Conservation (phyloP, 2,797 vertebrate species). For the Podarcis siculus region DNA sequence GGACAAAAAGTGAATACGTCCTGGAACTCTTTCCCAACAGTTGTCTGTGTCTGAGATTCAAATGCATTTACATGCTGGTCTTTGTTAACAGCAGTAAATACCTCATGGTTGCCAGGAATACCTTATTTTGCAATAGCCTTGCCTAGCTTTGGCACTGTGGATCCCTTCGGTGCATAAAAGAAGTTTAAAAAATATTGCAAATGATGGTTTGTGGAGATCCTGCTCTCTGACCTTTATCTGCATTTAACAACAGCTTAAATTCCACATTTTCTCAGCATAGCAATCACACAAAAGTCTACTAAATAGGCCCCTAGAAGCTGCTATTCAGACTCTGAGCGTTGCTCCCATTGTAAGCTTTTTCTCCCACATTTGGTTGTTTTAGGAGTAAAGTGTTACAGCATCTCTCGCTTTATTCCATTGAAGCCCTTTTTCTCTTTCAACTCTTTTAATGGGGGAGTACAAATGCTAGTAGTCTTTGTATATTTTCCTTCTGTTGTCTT, state of each 20-base stretch:
- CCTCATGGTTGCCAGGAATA: constrained; percentile 62
- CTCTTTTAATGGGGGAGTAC: constrained; percentile 52
- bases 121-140: constrained; percentile 63
- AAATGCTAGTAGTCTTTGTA: constrained; percentile 32
- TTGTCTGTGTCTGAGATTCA: constrained; percentile 54
- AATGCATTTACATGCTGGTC: constrained; percentile 51
- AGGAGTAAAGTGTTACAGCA: constrained; percentile 56
- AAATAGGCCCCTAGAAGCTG: constrained; percentile 52
- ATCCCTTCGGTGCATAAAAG: constrained; percentile 59
- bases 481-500: constrained; percentile 50
- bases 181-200: constrained; percentile 59
- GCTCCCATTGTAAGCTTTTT: constrained; percentile 57
- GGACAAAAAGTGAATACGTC: constrained; percentile 37
- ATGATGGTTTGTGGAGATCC: constrained; percentile 46
- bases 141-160: constrained; percentile 46
- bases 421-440: constrained; percentile 18
- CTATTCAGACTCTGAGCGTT: constrained; percentile 54
- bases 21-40: constrained; percentile 30
- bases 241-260: constrained; percentile 67
- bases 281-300: constrained; percentile 59
- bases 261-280: constrained; percentile 58
- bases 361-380: constrained; percentile 48
- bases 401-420: constrained; percentile 45
- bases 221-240: constrained; percentile 67
- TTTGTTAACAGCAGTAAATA: constrained; percentile 64